Evolutionary conservation across 92 coral and sea anemone genomes (phyloP), one percentile per base, ranked within the genome.

Genomic region (Siderastrea siderea): DNA sequence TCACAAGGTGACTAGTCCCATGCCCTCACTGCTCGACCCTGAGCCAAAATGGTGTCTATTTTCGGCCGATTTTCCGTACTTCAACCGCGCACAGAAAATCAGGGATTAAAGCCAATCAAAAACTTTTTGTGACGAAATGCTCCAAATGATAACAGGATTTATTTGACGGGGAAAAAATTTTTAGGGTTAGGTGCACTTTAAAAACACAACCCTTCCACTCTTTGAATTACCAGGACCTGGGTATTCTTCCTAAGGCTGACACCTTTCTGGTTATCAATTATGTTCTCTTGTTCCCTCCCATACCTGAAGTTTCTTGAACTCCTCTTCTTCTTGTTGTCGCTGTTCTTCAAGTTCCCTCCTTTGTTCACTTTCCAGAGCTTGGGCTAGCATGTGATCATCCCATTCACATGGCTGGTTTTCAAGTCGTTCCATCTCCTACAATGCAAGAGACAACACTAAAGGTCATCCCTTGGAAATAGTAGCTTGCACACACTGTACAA

Each of bases 271-370:
- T 47, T 38, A 6, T 44, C 49, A 38, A 68, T 10, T 48, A 53
- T 6, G 6, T 6, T 5, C 6, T 53, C 10, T 53, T 53, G 57
- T 53, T 13, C 7, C 11, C 17, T 49, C 45, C 49, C 51, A 70
- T 67, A 97, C 99, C 97, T 97, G 99, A 17, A 97, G 93, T 78
- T 92, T 95, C 72, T 94, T 90, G 50, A 95, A 94, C 68, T 98
- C 98, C 47, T 94, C 96, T 26, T 98, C 93, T 78, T 98, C 99
- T 51, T 94, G 96, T 47, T 71, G 80, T 58, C 89, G 71, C 78
- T 94, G 92, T 71, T 91, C 98, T 84, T 96, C 96, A 6, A 91
- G 49, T 84, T 88, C 90, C 43, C 93, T 80, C 68, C 77, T 68
- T 68, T 98, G 96, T 52, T 92, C 98, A 89, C 93, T 87, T 47